A percentile compares a stretch with the other conserved stretches of the same genome.
These are phyloP conservation scores for Aselliscus stoliczkanus DNA, from an alignment of 2,797 vertebrate genomes.

Conservation along the genomic window DNA sequence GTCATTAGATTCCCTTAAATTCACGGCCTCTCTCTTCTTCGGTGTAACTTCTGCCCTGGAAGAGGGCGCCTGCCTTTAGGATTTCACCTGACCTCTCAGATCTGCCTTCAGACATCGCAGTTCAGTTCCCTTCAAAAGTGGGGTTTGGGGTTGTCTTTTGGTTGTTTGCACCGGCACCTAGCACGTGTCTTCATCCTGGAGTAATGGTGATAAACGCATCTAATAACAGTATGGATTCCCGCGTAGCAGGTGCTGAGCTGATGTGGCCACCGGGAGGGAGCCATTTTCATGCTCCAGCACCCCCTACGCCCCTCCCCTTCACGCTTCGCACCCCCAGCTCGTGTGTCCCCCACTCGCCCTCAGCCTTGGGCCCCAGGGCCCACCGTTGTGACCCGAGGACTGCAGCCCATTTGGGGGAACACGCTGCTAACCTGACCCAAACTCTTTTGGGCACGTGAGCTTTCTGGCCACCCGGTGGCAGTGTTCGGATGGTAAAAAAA, in stretches of 20 bases:
- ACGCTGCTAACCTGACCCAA: background rate
- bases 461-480: conserved; percentile 7
- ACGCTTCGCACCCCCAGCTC: background rate
- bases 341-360: accelerated
- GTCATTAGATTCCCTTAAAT: background rate
- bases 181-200: background rate
- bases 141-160: background rate
- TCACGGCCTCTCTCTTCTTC: background rate
- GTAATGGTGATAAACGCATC: background rate
- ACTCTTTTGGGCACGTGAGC: background rate
- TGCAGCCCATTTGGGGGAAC: background rate
- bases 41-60: background rate
- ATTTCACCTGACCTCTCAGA: background rate
- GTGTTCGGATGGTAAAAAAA: background rate
- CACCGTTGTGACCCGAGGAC: background rate
- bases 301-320: background rate
- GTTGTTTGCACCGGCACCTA: background rate
- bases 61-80: background rate
- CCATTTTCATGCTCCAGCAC: accelerated
- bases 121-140: background rate
- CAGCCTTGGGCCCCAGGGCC: background rate
- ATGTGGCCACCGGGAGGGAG: accelerated
- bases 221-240: background rate
- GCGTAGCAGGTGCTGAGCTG: background rate
- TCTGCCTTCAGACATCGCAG: background rate